Evolutionary conservation across 2,888 invertebrate species (phyloP), one percentile per base, ranked within the genome.

Genomic region (Lasioglossum malachurum): DNA sequence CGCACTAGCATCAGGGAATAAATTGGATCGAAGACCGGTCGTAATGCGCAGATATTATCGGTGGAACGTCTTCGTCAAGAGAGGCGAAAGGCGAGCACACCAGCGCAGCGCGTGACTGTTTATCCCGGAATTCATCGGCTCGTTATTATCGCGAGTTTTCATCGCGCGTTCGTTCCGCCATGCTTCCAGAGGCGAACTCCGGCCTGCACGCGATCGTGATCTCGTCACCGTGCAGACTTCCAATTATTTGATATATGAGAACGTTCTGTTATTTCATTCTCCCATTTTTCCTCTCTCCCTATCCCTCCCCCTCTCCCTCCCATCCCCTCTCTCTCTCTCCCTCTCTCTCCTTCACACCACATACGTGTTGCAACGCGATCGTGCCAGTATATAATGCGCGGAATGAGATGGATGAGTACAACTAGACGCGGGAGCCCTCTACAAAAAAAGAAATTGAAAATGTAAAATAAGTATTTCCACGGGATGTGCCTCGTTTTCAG

Each of bases 71-170:
- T 78, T 79, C 78, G 73, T 79, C 35, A 57, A 72, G 31, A 44
- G 2, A 23, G 44, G 23, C 16, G 19, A 38, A 67, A 23, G 38
- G 23, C 49, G 71, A 38, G 57, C 57, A 49, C 44, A n/a, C 23
- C 8, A 57, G 38, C 46, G 23, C 12, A 57, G 38, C 71, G 23
- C 78, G 57, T 44, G 35, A 60, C 38, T 60, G 53, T 78, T 72
- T 60, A 46, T 46, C 57, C 31, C 0, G 38, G 35, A 44, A 35
- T 78, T 78, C 35, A 78, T 72, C 57, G 44, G 72, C 60, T 4
- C n/a, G 72, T 46, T 71, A 53, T 80, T 80, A 74, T 82, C 60
- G 23, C 27, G 79, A 80, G 67, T 82, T 80, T 82, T 60, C 46
- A 38, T 46, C n/a, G 31, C 35, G 44, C 31, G 44, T 49, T 41